Evolutionary conservation across 35 echinoderm and acorn worm genomes (phyloP).

Genomic region (Heliocidaris erythrogramma): DNA sequence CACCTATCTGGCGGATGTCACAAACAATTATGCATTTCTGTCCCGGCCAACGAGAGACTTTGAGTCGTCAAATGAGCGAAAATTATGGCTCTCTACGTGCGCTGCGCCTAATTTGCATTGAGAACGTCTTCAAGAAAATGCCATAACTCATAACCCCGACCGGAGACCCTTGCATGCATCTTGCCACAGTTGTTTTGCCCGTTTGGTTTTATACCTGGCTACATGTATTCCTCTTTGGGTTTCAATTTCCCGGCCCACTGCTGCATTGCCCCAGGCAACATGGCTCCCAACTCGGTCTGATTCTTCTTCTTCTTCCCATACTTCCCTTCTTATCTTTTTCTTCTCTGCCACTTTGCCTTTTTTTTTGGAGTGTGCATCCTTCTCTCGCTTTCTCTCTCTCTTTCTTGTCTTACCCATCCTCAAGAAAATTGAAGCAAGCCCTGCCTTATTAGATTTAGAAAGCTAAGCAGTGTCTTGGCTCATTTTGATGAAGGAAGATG

Average conservation of each 20-base stretch:
- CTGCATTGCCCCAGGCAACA: constrained; percentile 50
- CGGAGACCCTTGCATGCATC: not conserved
- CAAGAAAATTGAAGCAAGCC: constrained; percentile 49
- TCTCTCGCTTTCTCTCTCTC: constrained; percentile 32
- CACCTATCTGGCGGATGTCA: constrained; percentile 13
- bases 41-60: not conserved
- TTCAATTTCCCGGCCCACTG: constrained; percentile 39
- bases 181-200: constrained; percentile 44
- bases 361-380: not conserved
- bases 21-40: constrained; percentile 51
- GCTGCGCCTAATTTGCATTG: constrained; percentile 48
- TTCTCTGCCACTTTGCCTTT: not conserved
- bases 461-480: constrained; percentile 49
- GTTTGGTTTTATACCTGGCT: constrained; percentile 37
- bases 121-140: constrained; percentile 53
- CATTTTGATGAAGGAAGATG: constrained; percentile 33
- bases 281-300: constrained; percentile 26
- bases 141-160: constrained; percentile 50
- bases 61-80: constrained; percentile 21
- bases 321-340: constrained; percentile 25
- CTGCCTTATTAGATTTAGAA: constrained; percentile 48
- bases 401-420: not conserved
- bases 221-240: constrained; percentile 48
- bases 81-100: constrained; percentile 31
- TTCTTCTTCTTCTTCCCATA: not conserved